Percentiles rank a stretch among this genome's conserved stretches.
Conservation (phyloP, 2,888 invertebrate genomes). For the Scotopteryx bipunctaria region DNA sequence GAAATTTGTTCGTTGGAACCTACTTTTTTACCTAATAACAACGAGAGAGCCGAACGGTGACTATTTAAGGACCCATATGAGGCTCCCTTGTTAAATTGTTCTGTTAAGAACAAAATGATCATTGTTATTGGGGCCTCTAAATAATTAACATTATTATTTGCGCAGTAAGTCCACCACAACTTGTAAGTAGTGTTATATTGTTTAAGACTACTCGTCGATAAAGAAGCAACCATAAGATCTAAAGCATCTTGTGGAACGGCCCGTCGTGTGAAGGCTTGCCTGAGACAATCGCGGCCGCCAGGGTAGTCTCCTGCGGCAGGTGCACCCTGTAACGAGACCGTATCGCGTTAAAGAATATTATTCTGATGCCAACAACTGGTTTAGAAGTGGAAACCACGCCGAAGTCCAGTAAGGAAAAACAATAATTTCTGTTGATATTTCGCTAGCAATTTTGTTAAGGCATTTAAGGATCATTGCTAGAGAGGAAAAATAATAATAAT, state of each 20-base stretch:
- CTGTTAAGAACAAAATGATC: neutral
- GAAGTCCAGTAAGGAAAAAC: no score
- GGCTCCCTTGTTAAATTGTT: neutral
- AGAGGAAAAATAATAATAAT: no score
- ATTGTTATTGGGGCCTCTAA: neutral
- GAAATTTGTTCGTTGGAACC: no score
- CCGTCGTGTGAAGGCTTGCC: neutral
- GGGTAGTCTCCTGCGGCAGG: no score
- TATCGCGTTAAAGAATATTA: no score
- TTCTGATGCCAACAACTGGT: no score
- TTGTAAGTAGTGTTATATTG: conserved; percentile 1
- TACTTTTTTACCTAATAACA: neutral
- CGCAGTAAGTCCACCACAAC: neutral
- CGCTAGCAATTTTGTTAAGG: no score
- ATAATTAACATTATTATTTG: neutral
- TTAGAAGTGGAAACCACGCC: no score
- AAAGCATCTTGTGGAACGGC: neutral
- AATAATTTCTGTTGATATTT: no score
- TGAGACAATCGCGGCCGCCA: no score
- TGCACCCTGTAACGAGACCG: no score
- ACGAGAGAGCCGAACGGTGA: conserved; percentile 1
- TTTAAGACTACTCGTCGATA: neutral
- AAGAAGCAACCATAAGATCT: conserved; percentile 11
- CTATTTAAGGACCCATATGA: neutral
- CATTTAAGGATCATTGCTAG: no score